phyloP scores from a whole-genome alignment of 2,888 invertebrate species.

The Cataglyphis rosenhaueri region DNA sequence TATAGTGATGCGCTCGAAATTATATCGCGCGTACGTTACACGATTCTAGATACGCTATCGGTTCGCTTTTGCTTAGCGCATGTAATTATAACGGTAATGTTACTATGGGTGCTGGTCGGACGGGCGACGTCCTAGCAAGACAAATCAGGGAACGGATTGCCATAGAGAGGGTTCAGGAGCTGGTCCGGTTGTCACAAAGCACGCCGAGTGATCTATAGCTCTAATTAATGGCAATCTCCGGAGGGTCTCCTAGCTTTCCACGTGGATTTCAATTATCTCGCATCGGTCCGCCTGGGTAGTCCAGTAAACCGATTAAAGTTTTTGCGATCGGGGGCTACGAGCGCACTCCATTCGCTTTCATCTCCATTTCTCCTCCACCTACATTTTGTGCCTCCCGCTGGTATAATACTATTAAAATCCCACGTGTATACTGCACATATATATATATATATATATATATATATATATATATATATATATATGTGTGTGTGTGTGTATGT shows the following conservation, averaged over 20 bases:
- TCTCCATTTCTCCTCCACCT: conserved; percentile 44
- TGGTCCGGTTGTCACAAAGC: conserved; percentile 78
- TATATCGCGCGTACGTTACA: conserved; percentile 62
- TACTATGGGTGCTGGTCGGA: conserved; percentile 60
- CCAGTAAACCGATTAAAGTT: conserved; percentile 75
- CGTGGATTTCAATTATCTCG: conserved; percentile 81
- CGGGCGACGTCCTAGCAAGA: conserved; percentile 68
- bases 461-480: too few relatives aligned
- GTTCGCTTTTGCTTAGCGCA: conserved; percentile 31
- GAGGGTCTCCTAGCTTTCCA: conserved; percentile 73
- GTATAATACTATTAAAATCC: conserved; percentile 49
- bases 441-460: too few relatives aligned
- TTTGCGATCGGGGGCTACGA: conserved; percentile 61
- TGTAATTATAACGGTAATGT: conserved; percentile 39
- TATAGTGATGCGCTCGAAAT: conserved; percentile 56
- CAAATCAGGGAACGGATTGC: conserved; percentile 63
- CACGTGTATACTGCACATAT: neutral
- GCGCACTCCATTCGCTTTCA: conserved; percentile 50
- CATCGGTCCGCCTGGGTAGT: conserved; percentile 62
- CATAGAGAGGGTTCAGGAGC: conserved; percentile 68
- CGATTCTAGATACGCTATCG: conserved; percentile 69
- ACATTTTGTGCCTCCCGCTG: conserved; percentile 5
- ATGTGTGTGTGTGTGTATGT: too few relatives aligned
- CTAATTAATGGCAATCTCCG: conserved; percentile 81
- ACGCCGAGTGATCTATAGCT: conserved; percentile 79